Percentiles rank a stretch among this genome's conserved stretches.
Conservation (phyloP, 2,113 vertebrate genomes). For the Phyllostomus hastatus region DNA sequence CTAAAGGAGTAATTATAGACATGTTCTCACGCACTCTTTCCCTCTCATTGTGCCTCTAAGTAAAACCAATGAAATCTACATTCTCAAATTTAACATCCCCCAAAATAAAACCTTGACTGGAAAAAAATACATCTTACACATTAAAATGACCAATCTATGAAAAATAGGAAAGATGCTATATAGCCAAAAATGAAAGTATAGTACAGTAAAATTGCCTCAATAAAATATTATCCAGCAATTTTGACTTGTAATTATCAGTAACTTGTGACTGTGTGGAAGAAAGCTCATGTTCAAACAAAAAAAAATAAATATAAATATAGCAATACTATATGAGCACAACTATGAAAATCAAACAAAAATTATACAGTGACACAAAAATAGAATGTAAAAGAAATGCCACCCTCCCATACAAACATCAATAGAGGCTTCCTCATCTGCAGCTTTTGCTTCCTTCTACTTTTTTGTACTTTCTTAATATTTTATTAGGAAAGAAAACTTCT, state of each 20-base stretch:
- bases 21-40: neutral
- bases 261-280: neutral
- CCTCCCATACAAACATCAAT: neutral
- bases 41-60: neutral
- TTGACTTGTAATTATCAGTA: neutral
- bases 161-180: neutral
- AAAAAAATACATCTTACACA: neutral
- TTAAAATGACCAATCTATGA: neutral
- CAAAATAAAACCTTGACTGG: neutral
- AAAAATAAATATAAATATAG: neutral
- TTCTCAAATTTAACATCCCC: neutral
- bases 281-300: neutral
- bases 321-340: neutral
- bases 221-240: neutral
- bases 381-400: neutral
- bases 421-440: neutral
- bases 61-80: neutral
- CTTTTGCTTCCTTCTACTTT: slow-evolving; percentile 14
- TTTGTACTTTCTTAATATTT: neutral
- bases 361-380: neutral
- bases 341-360: slow-evolving; percentile 15
- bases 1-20: neutral
- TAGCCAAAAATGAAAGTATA: neutral
- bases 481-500: neutral
- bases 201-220: neutral